Evolutionary conservation across 2,888 invertebrate species (phyloP), one percentile per base, ranked within the genome.

Genomic region (Ectemnius cavifrons): DNA sequence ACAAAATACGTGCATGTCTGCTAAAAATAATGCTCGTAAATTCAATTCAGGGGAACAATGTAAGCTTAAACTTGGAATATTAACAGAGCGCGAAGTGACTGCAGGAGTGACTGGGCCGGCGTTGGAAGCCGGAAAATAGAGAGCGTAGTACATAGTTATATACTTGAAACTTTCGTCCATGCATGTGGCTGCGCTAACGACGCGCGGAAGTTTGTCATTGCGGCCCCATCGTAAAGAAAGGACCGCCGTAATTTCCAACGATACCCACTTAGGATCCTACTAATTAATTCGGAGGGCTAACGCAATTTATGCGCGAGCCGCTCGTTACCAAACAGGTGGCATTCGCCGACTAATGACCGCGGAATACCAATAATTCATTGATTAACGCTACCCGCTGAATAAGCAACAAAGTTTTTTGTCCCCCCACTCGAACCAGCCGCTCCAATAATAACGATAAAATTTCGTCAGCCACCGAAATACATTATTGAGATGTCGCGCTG

Each of bases 281-380:
- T 79, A 80, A 70, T 73, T 70, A 73, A 79, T 75, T 76, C 71
- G 64, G 65, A 28, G 67, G 72, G 65, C 61, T 73, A 69, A 71
- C 60, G 72, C 74, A 80, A 80, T 83, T 81, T 81, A 82, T 77
- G 72, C 37, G 37, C 81, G 67, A 62, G 58, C 61, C 65, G 74
- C 80, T 83, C 72, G 83, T 81, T 82, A 83, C 72, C 81, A 77
- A 83, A 81, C 83, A 80, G 83, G 81, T 82, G 77, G 83, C 74
- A 76, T 80, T 67, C 68, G 72, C 45, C 74, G 77, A 74, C 74
- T 81, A 81, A 81, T 83, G 83, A 77, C 83, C 72, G 67, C 71
- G 70, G 80, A 71, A 83, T 72, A 83, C 83, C 83, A 81, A 81
- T 81, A 83, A 80, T 82, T 77, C 74, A 83, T 81, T 80, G 81